These are phyloP conservation scores for Circaetus gallicus DNA, from an alignment of 2,113 vertebrate species.

Conservation along the genomic window DNA sequence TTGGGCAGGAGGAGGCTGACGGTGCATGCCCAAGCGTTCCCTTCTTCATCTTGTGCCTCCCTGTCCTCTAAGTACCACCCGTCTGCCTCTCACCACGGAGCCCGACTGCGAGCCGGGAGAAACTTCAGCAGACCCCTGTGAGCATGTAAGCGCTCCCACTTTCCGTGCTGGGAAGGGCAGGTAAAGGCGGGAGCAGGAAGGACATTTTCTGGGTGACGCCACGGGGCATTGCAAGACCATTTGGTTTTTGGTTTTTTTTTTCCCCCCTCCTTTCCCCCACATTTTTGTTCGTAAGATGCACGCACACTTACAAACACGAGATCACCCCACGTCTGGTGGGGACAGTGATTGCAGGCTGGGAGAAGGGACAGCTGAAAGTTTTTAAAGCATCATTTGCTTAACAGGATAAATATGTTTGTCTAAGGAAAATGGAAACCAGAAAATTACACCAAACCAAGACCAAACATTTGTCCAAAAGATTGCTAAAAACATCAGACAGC, in stretches of 20 bases:
- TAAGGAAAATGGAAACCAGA: slow-evolving; percentile 46
- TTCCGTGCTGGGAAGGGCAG: background rate
- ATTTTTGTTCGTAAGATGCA: rapidly evolving
- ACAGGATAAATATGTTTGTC: slow-evolving; percentile 29
- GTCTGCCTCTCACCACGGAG: background rate
- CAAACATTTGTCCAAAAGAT: slow-evolving; percentile 20
- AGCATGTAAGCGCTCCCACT: background rate
- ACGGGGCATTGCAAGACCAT: background rate
- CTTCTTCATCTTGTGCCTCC: background rate
- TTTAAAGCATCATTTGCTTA: slow-evolving; percentile 21
- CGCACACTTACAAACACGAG: background rate
- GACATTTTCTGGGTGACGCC: background rate
- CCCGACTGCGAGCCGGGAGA: rapidly evolving
- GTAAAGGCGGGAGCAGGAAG: background rate
- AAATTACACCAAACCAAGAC: slow-evolving; percentile 3
- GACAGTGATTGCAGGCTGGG: background rate
- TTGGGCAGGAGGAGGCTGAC: background rate
- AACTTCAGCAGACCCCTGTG: background rate
- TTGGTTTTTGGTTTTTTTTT: background rate
- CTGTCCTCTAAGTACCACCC: background rate
- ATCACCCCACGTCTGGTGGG: background rate
- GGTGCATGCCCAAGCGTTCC: background rate
- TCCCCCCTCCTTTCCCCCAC: background rate
- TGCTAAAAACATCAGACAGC: slow-evolving; percentile 25
- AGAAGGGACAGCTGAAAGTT: background rate